phyloP scores from a whole-genome alignment of 2,888 invertebrate species.

The Melinaea menophilus region DNA sequence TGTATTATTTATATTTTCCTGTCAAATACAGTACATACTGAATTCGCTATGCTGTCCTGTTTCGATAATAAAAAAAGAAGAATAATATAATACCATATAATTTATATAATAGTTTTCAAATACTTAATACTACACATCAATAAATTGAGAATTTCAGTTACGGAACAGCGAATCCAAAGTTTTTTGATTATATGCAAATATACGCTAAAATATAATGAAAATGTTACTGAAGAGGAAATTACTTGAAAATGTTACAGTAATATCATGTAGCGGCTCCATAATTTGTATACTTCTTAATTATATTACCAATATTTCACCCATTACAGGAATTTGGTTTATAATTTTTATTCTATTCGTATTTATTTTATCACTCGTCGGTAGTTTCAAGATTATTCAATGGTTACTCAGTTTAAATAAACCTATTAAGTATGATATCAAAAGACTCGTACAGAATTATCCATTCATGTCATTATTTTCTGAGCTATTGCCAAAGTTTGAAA shows the following conservation, averaged over 20 bases:
- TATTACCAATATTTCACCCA: slow-evolving; percentile 62
- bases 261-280: slow-evolving; percentile 53
- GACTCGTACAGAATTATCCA: slow-evolving; percentile 48
- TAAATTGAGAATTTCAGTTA: background rate
- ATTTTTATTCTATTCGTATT: slow-evolving; percentile 61
- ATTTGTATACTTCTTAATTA: slow-evolving; percentile 57
- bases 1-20: too few relatives aligned
- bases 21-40: too few relatives aligned
- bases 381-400: slow-evolving; percentile 75
- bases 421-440: slow-evolving; percentile 62
- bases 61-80: too few relatives aligned
- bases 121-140: background rate
- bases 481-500: slow-evolving; percentile 45
- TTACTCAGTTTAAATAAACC: slow-evolving; percentile 74
- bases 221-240: slow-evolving; percentile 64
- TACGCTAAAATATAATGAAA: slow-evolving; percentile 31
- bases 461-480: slow-evolving; percentile 42
- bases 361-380: slow-evolving; percentile 63
- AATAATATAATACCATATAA: too few relatives aligned
- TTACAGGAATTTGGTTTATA: slow-evolving; percentile 66
- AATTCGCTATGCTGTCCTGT: too few relatives aligned
- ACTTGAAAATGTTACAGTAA: slow-evolving; percentile 52
- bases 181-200: background rate
- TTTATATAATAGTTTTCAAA: too few relatives aligned
- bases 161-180: background rate